Base-by-base conservation (phyloP, 2,113 vertebrate species). In the Leuciscus idus region DNA sequence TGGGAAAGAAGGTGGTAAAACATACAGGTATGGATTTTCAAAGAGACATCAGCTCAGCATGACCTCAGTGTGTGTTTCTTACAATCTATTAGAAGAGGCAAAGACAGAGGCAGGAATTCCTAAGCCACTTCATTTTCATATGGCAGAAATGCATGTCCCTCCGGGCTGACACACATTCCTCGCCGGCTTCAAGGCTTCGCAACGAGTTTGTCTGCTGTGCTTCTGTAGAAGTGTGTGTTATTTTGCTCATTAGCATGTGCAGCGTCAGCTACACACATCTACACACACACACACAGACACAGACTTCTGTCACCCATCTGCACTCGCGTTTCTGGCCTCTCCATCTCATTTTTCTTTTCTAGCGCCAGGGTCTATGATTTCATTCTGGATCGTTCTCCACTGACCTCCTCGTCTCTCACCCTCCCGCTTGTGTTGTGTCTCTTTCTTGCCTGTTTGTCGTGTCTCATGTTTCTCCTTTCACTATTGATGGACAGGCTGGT, bases 1-100 rank as follows among this genome's bases (percentile, higher is more conserved):
- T 13, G 90, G 89, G 15, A 95, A 95, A 87, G 95, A 95, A 3
- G 93, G 91, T 81, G 92, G 90, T 6, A 96, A 95, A 85, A 95
- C 94, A 0, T 96, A 96, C 93, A 95, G 95, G 95, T 96, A 93
- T 5, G 4, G 11, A 11, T 12, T 80, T 19, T 13, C 28, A 12
- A 11, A 80, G 46, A 26, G 78, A 55, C 36, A 46, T 17, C 28
- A 75, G 86, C 6, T 33, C 11, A 68, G 68, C 33, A 75, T 84
- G 11, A 84, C 28, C 72, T 79, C 62, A 64, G 59, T 62, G 33
- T 80, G 46, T 43, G 33, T 75, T 75, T 81, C 15, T 28, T 52
- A 48, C 43, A 66, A 84, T 68, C 61, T 85, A n/a, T 43, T 77
- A 82, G 85, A 73, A 30, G 39, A 87, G 52, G 82, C 59, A 62